Evolutionary conservation across 2,113 vertebrate genomes (phyloP).

Genomic region (Channa argus): DNA sequence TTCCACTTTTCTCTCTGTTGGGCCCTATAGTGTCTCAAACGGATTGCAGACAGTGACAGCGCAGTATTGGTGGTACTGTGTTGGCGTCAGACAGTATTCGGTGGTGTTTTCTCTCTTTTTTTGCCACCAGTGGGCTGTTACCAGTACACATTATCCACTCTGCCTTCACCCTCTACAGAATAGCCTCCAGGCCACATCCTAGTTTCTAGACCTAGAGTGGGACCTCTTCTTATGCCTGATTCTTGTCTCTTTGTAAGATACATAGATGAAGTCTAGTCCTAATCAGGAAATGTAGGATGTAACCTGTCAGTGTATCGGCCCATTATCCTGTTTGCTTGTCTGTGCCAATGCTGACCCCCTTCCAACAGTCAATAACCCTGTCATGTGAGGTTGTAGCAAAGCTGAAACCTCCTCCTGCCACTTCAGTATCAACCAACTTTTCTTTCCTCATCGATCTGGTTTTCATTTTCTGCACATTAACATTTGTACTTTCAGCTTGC

Average conservation of each 20-base stretch:
- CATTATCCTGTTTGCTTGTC: conserved; percentile 41
- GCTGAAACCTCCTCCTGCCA: conserved; percentile 54
- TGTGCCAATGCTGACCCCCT: conserved; percentile 61
- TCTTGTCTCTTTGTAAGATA: conserved; percentile 21
- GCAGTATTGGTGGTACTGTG: conserved; percentile 55
- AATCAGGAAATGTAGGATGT: conserved; percentile 30
- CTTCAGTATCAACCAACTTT: conserved; percentile 43
- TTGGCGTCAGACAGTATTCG: conserved; percentile 56
- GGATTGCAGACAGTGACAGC: conserved; percentile 28
- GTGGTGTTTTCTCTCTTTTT: conserved; percentile 37
- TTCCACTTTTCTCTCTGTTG: conserved; percentile 30
- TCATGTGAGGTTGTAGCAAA: conserved; percentile 59
- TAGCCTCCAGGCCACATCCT: conserved; percentile 49
- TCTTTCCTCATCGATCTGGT: conserved; percentile 12
- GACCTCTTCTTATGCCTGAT: background rate
- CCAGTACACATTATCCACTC: conserved; percentile 48
- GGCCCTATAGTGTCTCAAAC: conserved; percentile 34
- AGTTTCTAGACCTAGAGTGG: conserved; percentile 34
- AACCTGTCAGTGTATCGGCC: conserved; percentile 31
- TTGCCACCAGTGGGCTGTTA: conserved; percentile 57
- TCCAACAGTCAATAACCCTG: conserved; percentile 54
- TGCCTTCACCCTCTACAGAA: conserved; percentile 38
- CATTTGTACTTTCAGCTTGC: conserved; percentile 33
- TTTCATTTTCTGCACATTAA: conserved; percentile 14
- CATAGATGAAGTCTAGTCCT: conserved; percentile 16